Base-by-base conservation (phyloP, 2,113 vertebrate genomes). In the Pseudonaja textilis region DNA sequence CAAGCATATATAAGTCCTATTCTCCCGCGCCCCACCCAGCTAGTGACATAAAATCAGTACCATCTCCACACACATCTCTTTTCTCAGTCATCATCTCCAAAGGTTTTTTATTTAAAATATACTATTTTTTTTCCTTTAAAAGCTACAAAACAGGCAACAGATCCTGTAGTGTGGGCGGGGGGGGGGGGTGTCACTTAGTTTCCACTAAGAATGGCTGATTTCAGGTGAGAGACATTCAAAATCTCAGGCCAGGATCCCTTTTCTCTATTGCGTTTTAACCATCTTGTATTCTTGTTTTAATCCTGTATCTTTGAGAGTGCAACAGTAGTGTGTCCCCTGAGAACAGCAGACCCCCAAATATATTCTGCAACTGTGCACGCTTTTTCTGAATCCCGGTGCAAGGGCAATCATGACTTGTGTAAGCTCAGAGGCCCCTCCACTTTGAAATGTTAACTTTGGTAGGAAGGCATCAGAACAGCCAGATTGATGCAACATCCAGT, bases 91-190 rank as follows among this genome's bases (percentile, higher is more conserved):
- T 42, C 86, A 16, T 29, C 52, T 59, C 61, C 74, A 81, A 39
- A 81, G 34, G 1, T 29, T 81, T 22, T 81, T 81, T 81, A 22
- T 81, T 42, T 39, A 74, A 74, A 42, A 81, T 81, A 42, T 39
- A 81, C 16, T 39, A 34, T 3, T 39, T 81, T 22, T 81, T 42
- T 91, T 88, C 91, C 47, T 92, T 69, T 93, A 26, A 92, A 69
- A 5, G 39, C 2, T 56, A 64, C 61, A 94, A 92, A 34, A 10
- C 90, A 74, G 88, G 81, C 5, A 57, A 0, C 42, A 16, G 4
- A 22, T n/a, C 14, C 25, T 14, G 0, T 16, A 0, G 10, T 39
- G 45, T n/a, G n/a, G n/a, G n/a, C n/a, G 88, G 86, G 25, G 55
- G 5, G 45, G 45, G 45, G 4, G 45, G 45, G 45, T 4, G 45